These are phyloP conservation scores for Craniophora ligustri DNA, from an alignment of 2,888 invertebrate species.

Conservation along the genomic window DNA sequence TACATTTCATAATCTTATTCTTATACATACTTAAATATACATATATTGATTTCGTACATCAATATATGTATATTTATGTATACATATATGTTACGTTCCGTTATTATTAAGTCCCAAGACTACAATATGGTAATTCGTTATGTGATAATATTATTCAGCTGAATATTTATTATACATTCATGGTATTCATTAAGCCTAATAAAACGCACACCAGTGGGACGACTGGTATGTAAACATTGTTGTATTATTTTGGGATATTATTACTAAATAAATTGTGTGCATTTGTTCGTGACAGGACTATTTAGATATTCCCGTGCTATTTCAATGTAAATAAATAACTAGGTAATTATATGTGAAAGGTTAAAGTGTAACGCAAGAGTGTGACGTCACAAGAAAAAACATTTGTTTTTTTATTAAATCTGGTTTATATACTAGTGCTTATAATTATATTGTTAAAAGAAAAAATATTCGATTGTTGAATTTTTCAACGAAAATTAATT, in stretches of 20 bases:
- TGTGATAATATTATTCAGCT: constrained; percentile 38
- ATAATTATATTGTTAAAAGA: too few species aligned
- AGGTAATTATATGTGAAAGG: too few species aligned
- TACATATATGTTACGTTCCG: too few species aligned
- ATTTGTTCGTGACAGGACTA: background rate
- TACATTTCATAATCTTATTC: too few species aligned
- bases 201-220: constrained; percentile 34
- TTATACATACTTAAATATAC: too few species aligned
- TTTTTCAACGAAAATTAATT: constrained; percentile 26
- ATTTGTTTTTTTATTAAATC: too few species aligned
- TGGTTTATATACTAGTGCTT: too few species aligned
- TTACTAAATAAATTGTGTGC: background rate
- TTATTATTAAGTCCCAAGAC: constrained; percentile 16
- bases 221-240: constrained; percentile 20
- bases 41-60: too few species aligned
- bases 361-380: too few species aligned
- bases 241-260: constrained; percentile 15
- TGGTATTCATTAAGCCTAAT: constrained; percentile 38
- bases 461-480: constrained; percentile 21
- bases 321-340: background rate
- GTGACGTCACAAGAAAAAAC: too few species aligned
- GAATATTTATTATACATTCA: constrained; percentile 44
- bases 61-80: too few species aligned
- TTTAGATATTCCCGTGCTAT: too few species aligned
- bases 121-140: constrained; percentile 18